Conservation (phyloP, 1,140 invertebrate species). For the Euura lappo region DNA sequence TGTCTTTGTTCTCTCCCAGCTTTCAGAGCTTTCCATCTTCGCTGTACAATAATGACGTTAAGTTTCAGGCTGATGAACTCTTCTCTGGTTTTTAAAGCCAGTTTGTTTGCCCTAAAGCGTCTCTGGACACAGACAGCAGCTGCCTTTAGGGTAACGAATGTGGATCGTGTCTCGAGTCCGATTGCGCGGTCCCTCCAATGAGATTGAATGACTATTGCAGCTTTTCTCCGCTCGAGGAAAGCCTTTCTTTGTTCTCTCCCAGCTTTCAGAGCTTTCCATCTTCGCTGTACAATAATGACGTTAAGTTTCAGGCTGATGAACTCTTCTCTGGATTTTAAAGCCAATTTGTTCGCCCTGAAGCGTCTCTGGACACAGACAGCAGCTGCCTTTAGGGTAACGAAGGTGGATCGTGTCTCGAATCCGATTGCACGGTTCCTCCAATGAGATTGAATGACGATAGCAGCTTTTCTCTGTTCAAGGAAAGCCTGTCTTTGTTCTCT, state of each 20-base stretch:
- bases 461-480: slow-evolving; percentile 35
- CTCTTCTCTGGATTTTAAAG: slow-evolving; percentile 37
- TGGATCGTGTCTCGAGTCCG: slow-evolving; percentile 30
- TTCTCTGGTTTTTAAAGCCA: slow-evolving; percentile 26
- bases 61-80: slow-evolving; percentile 39
- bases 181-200: slow-evolving; percentile 34
- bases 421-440: slow-evolving; percentile 45
- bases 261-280: slow-evolving; percentile 44
- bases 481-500: slow-evolving; percentile 40
- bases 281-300: slow-evolving; percentile 45
- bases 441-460: slow-evolving; percentile 50
- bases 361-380: slow-evolving; percentile 39
- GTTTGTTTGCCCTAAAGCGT: slow-evolving; percentile 40
- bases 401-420: slow-evolving; percentile 31
- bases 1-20: slow-evolving; percentile 33
- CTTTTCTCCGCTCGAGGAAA: slow-evolving; percentile 29
- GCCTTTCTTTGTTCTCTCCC: slow-evolving; percentile 34
- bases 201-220: slow-evolving; percentile 35
- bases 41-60: slow-evolving; percentile 47
- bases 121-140: slow-evolving; percentile 47
- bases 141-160: slow-evolving; percentile 39
- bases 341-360: slow-evolving; percentile 47
- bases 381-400: neutral
- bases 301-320: slow-evolving; percentile 41
- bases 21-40: slow-evolving; percentile 39